Conservation (phyloP, 2,113 vertebrate species). For the Syrrhaptes paradoxus region DNA sequence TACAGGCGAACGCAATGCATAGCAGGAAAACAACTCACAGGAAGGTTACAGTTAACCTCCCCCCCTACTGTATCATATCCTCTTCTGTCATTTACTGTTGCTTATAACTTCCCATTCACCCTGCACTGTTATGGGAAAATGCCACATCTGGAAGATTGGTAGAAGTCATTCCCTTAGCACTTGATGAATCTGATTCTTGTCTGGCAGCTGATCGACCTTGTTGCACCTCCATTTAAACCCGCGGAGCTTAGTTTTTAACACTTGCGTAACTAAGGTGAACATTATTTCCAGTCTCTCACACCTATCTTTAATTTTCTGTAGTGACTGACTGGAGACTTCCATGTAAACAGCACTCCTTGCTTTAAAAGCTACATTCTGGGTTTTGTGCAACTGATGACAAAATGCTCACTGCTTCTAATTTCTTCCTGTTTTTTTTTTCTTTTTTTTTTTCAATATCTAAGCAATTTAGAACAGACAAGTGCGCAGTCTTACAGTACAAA, state of each 20-base stretch:
- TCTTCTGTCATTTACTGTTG: background rate
- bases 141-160: background rate
- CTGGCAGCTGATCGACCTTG: background rate
- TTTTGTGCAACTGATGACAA: background rate
- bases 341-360: background rate
- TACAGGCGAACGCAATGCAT: background rate
- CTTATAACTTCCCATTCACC: background rate
- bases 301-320: background rate
- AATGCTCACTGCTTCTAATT: background rate
- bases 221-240: background rate
- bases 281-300: background rate
- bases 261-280: background rate
- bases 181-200: background rate
- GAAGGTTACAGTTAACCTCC: background rate
- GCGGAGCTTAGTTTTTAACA: background rate
- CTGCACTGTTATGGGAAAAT: background rate
- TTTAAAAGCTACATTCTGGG: background rate
- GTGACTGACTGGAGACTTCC: background rate
- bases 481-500: background rate
- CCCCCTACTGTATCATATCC: background rate
- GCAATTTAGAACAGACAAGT: background rate
- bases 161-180: background rate
- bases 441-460: conserved; percentile 2
- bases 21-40: background rate
- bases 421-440: background rate